Conservation (phyloP, 1,140 invertebrate species). For the Drosophila eugracilis region DNA sequence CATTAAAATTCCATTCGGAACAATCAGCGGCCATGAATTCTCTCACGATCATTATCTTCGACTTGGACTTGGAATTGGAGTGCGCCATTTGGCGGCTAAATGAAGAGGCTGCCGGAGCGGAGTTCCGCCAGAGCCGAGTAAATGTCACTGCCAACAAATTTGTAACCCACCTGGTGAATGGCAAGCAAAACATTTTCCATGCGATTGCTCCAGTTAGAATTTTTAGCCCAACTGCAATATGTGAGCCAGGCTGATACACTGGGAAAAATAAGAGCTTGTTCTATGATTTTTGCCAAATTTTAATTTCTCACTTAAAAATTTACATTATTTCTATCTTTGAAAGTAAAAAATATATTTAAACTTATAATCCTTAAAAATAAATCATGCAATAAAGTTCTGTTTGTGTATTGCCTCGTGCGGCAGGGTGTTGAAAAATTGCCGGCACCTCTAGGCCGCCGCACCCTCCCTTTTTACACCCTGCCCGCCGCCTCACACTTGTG, state of each 20-base stretch:
- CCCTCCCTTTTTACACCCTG: constrained; percentile 17
- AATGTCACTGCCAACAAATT: constrained; percentile 76
- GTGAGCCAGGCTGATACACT: constrained; percentile 5
- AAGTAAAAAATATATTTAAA: neutral
- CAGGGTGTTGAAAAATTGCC: constrained; percentile 79
- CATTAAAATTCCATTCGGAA: constrained; percentile 71
- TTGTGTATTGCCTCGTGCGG: constrained; percentile 53
- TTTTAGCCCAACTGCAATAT: constrained; percentile 66
- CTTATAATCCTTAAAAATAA: too few relatives aligned
- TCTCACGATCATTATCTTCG: constrained; percentile 76
- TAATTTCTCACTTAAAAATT: too few relatives aligned
- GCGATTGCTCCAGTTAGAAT: constrained; percentile 76
- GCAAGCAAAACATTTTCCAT: neutral
- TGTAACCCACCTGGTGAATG: constrained; percentile 35
- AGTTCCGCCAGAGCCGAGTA: constrained; percentile 54
- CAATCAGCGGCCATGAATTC: constrained; percentile 61
- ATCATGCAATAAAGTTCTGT: neutral
- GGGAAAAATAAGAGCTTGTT: too few relatives aligned
- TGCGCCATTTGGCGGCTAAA: constrained; percentile 45
- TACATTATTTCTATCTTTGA: neutral
- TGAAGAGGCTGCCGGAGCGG: constrained; percentile 27
- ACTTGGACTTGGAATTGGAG: constrained; percentile 40
- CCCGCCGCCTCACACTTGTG: constrained; percentile 68
- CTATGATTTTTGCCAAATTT: too few relatives aligned
- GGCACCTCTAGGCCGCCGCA: constrained; percentile 52